Base-by-base conservation (phyloP, 2,888 invertebrate species). In the Neoaliturus tenellus region DNA sequence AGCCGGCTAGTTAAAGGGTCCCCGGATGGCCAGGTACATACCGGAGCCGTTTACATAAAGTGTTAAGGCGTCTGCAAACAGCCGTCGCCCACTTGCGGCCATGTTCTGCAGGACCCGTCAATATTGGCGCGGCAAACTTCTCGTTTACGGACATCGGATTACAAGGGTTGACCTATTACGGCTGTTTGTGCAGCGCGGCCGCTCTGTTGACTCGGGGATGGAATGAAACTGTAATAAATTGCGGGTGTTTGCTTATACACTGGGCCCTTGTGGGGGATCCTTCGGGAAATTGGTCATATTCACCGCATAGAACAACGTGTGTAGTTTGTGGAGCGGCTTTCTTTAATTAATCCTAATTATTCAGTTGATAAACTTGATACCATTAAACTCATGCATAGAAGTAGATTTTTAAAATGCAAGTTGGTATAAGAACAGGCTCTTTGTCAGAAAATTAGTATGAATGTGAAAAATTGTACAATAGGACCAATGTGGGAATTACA, bases 141-240 rank as follows among this genome's bases (percentile, higher is more conserved):
- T 75, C 73, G 39, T 75, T 75, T 44, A 39, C 69, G 28, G 20
- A 12, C 73, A 23, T 6, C 28, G 73, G 73, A 75, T 75, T 75
- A 75, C 28, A 75, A 75, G 73, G 73, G 73, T 75, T 75, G 73
- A 75, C 73, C 73, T 75, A 75, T 75, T 75, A 75, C 8, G 6
- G 20, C 41, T 39, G 44, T 75, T 62, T 62, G 62, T 12, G 8
- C 55, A 25, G 8, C 48, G 48, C 55, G 3, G 48, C 48, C 51
- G 23, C 62, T 14, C 23, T 62, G 62, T 62, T 62, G 28, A 31
- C 14, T 4, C 12, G 31, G 14, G 28, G 62, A 62, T 62, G 28
- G 62, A 31, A 62, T 62, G 62, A 62, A 62, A 62, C 62, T 3
- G 62, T 31, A 62, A 62, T 62, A 62, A 62, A 62, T 62, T 62